Evolutionary conservation across 2,888 invertebrate species (phyloP).

Genomic region (Melanostoma mellinum): DNA sequence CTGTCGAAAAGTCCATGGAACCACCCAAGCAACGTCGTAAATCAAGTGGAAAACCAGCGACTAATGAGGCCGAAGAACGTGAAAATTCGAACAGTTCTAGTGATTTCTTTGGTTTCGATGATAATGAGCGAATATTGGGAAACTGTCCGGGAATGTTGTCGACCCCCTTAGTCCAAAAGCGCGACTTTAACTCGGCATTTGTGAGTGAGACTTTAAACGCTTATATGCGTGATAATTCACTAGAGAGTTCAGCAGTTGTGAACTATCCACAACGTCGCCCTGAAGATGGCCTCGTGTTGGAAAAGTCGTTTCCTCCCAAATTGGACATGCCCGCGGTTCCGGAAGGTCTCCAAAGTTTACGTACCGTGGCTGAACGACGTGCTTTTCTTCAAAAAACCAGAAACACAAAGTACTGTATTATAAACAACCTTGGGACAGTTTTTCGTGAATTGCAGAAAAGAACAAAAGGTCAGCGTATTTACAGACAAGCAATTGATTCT

Average conservation of each 20-base stretch:
- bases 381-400: conserved; percentile 80
- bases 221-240: conserved; percentile 82
- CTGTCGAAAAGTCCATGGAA: conserved; percentile 10
- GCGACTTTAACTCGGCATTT: conserved; percentile 80
- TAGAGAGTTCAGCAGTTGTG: conserved; percentile 77
- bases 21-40: conserved; percentile 17
- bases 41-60: neutral
- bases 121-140: conserved; percentile 75
- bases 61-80: conserved; percentile 27
- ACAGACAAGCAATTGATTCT: conserved; percentile 76
- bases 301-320: conserved; percentile 78
- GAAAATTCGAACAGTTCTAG: conserved; percentile 63
- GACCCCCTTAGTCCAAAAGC: conserved; percentile 79
- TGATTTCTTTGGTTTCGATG: conserved; percentile 80
- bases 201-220: conserved; percentile 83
- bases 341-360: conserved; percentile 80
- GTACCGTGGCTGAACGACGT: conserved; percentile 84
- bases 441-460: conserved; percentile 80
- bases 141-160: conserved; percentile 79
- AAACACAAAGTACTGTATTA: conserved; percentile 80
- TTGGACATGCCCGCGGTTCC: conserved; percentile 80
- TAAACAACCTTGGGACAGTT: conserved; percentile 81
- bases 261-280: conserved; percentile 53
- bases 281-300: conserved; percentile 78
- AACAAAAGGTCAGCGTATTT: conserved; percentile 77